Percentiles rank a stretch among this genome's conserved stretches.
Evolutionary conservation across 2,113 vertebrate genomes (phyloP).

Genomic region (Osmerus mordax): DNA sequence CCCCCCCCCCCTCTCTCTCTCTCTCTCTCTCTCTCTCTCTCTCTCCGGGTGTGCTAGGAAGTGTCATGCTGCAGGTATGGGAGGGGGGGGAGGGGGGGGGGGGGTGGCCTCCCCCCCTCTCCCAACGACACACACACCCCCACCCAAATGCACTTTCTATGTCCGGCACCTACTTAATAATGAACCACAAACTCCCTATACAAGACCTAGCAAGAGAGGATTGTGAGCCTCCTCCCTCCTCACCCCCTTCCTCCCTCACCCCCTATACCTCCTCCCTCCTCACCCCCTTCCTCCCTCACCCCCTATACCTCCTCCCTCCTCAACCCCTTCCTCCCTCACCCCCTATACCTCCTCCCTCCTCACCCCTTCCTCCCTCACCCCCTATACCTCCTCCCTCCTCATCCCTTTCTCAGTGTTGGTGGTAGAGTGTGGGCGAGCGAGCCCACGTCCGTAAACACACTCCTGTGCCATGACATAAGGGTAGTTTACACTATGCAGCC

Average conservation of each 20-base stretch:
- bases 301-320: background rate
- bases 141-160: slow-evolving; percentile 34
- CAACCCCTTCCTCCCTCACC: background rate
- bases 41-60: background rate
- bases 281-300: background rate
- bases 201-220: too few relatives aligned
- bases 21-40: too few relatives aligned
- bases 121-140: too few relatives aligned
- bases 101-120: too few relatives aligned
- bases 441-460: too few relatives aligned
- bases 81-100: background rate
- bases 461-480: too few relatives aligned
- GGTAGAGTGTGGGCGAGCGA: too few relatives aligned
- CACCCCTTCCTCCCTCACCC: background rate
- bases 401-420: background rate
- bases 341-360: background rate
- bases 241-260: background rate
- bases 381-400: background rate
- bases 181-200: slow-evolving; percentile 1
- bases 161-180: slow-evolving; percentile 22
- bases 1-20: too few relatives aligned
- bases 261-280: background rate
- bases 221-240: background rate
- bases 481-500: too few relatives aligned
- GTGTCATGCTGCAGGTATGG: slow-evolving; percentile 20